phyloP scores from a whole-genome alignment of 2,113 vertebrate species.

The Trematomus loennbergii region DNA sequence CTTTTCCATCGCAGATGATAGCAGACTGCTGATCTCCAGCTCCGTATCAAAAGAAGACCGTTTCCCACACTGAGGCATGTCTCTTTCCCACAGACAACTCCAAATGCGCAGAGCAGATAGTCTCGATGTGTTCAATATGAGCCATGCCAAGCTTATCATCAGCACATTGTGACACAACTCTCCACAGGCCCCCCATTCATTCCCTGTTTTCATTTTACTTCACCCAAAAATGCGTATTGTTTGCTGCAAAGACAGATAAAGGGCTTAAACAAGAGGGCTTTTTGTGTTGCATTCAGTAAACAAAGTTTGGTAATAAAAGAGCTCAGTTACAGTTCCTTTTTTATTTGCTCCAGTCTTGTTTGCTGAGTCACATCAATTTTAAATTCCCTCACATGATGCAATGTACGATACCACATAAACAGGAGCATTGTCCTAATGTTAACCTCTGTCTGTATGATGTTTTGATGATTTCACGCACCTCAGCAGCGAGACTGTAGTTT shows the following conservation, averaged over 20 bases:
- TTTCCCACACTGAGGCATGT: slow-evolving; percentile 74
- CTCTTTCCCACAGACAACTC: slow-evolving; percentile 73
- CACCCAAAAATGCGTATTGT: slow-evolving; percentile 62
- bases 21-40: slow-evolving; percentile 61
- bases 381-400: slow-evolving; percentile 32
- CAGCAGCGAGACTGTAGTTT: slow-evolving; percentile 30
- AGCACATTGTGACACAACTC: slow-evolving; percentile 60
- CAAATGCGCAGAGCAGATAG: slow-evolving; percentile 43
- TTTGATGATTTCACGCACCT: slow-evolving; percentile 46
- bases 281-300: slow-evolving; percentile 62
- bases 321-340: slow-evolving; percentile 49
- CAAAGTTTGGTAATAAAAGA: slow-evolving; percentile 58
- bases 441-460: slow-evolving; percentile 34
- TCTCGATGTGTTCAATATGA: slow-evolving; percentile 51
- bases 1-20: slow-evolving; percentile 69
- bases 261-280: slow-evolving; percentile 61
- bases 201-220: slow-evolving; percentile 49
- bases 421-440: slow-evolving; percentile 38
- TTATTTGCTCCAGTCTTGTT: slow-evolving; percentile 22
- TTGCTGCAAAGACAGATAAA: slow-evolving; percentile 35
- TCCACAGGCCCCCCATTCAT: slow-evolving; percentile 60
- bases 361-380: not conserved
- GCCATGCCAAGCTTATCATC: slow-evolving; percentile 63
- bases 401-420: slow-evolving; percentile 35
- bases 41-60: slow-evolving; percentile 55